Base-by-base conservation (phyloP, 2,888 invertebrate species). In the Lordiphosa fenestrarum region DNA sequence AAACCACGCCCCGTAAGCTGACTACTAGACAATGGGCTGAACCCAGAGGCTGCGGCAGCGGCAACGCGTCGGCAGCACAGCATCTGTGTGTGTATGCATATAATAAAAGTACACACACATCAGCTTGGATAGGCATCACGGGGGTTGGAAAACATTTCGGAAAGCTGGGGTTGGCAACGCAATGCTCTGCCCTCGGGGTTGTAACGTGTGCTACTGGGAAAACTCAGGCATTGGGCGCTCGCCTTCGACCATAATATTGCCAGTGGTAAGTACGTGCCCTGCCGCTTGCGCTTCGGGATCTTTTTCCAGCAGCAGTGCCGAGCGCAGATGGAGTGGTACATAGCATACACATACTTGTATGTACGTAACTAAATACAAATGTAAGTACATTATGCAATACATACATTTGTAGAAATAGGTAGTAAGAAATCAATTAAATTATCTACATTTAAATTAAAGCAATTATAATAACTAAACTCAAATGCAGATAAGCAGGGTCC, bases 171-270 rank as follows among this genome's bases (percentile, higher is more conserved):
- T 75, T 75, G 77, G 71, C 74, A 71, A 58, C 69, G 66, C 49
- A 60, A 37, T 25, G 35, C 60, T 62, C 69, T 74, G 75, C 77
- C 87, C 86, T 73, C 61, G 80, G 88, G 88, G 87, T 80, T 84
- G 86, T 85, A 82, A 80, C 87, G 77, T 73, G 73, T 74, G 87
- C 87, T 88, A 87, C 86, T 88, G 87, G 87, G 81, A 82, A 86
- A 71, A 72, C 75, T 85, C 82, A 71, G 83, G 88, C 86, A 87
- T 85, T 87, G 86, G 84, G 66, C 68, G 61, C 70, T 70, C 54
- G 56, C 41, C 50, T 46, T 51, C 39, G 30, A 30, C 30, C 36
- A 49, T 42, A 58, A 52, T 67, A 58, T 74, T 60, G 74, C 69
- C 71, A 64, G 77, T 73, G 81, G 85, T 80, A 71, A 64, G 62